Percentiles rank a stretch among this genome's conserved stretches.
These are phyloP conservation scores for Tubulanus polymorphus DNA, from an alignment of 2,888 invertebrate species.

Conservation along the genomic window DNA sequence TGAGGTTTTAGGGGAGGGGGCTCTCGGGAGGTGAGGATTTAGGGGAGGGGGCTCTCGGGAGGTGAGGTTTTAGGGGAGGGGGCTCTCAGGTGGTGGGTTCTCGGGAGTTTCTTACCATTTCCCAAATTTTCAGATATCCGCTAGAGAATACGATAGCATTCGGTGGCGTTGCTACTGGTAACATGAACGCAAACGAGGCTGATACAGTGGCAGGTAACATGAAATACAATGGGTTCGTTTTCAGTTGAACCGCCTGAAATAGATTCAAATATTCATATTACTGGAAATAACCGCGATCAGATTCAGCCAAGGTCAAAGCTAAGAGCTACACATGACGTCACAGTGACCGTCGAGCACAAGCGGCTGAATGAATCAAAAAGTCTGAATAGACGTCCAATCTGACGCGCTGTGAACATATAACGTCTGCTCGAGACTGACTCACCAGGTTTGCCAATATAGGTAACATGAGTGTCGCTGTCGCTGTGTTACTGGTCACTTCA, in stretches of 20 bases:
- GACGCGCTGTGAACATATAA: no score
- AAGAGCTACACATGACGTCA: no score
- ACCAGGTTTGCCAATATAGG: constrained; percentile 11
- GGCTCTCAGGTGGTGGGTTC: background rate
- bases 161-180: constrained; percentile 92
- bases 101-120: constrained; percentile 45
- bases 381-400: no score
- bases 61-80: no score
- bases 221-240: constrained; percentile 80
- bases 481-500: constrained; percentile 12
- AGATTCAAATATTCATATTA: constrained; percentile 2
- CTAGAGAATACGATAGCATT: constrained; percentile 82
- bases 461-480: constrained; percentile 8
- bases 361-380: no score
- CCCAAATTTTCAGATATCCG: constrained; percentile 47
- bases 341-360: no score
- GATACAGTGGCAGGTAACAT: constrained; percentile 85
- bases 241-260: constrained; percentile 65
- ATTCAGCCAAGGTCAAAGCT: no score
- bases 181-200: constrained; percentile 84
- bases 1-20: no score
- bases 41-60: no score
- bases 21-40: no score
- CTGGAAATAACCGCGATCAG: no score
- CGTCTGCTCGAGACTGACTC: no score